Conservation (phyloP, 35 echinoderm and acorn worm species). For the Strongylocentrotus purpuratus region DNA sequence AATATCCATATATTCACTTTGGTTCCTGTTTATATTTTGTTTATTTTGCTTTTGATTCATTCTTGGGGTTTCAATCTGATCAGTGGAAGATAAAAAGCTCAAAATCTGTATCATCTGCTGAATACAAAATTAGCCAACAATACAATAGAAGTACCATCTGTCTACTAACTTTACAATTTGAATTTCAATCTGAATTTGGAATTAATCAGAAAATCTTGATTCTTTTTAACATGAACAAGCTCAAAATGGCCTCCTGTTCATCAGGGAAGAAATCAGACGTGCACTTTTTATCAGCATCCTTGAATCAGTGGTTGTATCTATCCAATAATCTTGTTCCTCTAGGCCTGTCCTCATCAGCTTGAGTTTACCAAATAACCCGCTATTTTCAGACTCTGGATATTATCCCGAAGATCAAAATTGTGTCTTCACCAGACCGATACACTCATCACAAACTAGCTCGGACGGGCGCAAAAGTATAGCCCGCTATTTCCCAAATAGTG, state of each 20-base stretch:
- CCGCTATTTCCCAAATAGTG: too few species aligned
- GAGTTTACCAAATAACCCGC: too few species aligned
- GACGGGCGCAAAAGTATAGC: too few species aligned
- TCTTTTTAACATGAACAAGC: neutral
- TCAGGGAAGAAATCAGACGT: neutral
- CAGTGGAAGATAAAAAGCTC: neutral
- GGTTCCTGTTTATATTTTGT: neutral
- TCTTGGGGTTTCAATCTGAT: neutral
- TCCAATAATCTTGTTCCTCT: neutral
- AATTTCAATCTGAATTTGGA: neutral
- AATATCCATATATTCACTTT: too few species aligned
- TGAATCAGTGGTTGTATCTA: neutral
- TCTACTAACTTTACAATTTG: neutral
- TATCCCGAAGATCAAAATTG: too few species aligned
- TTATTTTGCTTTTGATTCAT: neutral
- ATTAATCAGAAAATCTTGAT: neutral
- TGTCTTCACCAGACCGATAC: too few species aligned
- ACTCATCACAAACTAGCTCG: too few species aligned
- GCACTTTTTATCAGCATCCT: neutral
- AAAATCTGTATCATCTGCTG: neutral
- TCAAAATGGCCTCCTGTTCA: neutral
- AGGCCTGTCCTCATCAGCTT: too few species aligned
- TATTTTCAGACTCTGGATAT: too few species aligned
- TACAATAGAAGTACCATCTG: neutral
- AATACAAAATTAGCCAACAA: neutral